Percentiles rank a stretch among this genome's conserved stretches.
phyloP scores from a whole-genome alignment of 2,888 invertebrate species.

The Dasysyrphus albostriatus region DNA sequence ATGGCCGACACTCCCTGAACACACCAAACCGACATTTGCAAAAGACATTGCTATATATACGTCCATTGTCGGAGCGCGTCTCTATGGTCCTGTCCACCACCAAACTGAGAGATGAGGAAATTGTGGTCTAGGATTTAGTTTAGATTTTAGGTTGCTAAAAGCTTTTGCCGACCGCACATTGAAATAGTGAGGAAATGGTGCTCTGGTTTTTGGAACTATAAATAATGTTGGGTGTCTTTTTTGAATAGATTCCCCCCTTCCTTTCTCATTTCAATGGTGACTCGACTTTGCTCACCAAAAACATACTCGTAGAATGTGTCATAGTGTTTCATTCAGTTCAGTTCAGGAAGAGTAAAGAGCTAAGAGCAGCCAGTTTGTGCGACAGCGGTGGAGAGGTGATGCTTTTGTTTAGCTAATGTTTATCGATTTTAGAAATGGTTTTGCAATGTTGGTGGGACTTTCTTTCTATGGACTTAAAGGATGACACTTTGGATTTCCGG shows the following conservation, averaged over 20 bases:
- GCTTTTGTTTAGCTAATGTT: constrained; percentile 65
- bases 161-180: constrained; percentile 73
- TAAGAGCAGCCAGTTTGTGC: neutral
- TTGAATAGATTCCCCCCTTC: constrained; percentile 1
- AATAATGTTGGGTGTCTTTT: constrained; percentile 70
- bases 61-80: constrained; percentile 26
- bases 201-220: constrained; percentile 70
- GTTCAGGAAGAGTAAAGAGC: constrained; percentile 4
- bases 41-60: constrained; percentile 39
- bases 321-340: constrained; percentile 13
- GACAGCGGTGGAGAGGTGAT: constrained; percentile 3
- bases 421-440: constrained; percentile 68
- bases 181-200: constrained; percentile 73
- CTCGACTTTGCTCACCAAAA: constrained; percentile 5
- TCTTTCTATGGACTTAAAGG: constrained; percentile 63
- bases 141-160: constrained; percentile 72
- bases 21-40: constrained; percentile 12
- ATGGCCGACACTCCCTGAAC: neutral
- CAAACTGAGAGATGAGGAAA: constrained; percentile 67
- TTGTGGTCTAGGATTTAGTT: constrained; percentile 73
- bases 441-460: constrained; percentile 58
- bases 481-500: constrained; percentile 65
- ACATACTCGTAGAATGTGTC: constrained; percentile 1
- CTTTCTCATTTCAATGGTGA: neutral
- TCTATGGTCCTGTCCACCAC: constrained; percentile 27